These are phyloP conservation scores for Craseonycteris thonglongyai DNA, from an alignment of 2,113 vertebrate genomes.

Conservation along the genomic window DNA sequence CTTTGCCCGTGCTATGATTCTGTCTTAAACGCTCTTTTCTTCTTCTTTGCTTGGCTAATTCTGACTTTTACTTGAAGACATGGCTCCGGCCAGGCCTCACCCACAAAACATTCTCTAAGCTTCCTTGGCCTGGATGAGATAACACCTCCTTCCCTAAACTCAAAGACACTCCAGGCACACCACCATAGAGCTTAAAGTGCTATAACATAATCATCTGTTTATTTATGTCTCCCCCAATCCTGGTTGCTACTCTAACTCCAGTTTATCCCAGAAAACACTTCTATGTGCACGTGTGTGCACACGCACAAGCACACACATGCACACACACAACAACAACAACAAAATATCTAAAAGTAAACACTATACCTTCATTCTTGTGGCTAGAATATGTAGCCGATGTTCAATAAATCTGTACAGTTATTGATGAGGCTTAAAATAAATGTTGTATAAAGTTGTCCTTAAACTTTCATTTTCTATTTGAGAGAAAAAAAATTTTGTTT, in stretches of 20 bases:
- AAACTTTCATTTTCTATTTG: background rate
- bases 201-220: background rate
- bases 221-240: background rate
- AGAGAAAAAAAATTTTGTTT: background rate
- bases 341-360: background rate
- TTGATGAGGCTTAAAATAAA: background rate
- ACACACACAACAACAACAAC: background rate
- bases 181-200: background rate
- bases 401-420: background rate
- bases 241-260: background rate
- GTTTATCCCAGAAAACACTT: background rate
- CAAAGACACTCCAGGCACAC: background rate
- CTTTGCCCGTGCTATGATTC: background rate
- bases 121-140: background rate
- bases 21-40: background rate
- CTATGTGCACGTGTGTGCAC: background rate
- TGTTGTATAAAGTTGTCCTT: background rate
- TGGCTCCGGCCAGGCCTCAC: background rate
- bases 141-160: background rate
- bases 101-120: background rate
- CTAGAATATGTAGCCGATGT: background rate
- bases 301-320: background rate
- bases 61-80: background rate
- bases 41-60: background rate
- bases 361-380: background rate